Percentiles rank a stretch among this genome's conserved stretches.
Evolutionary conservation across 2,797 vertebrate genomes (phyloP).

Genomic region (Poeciliopsis gracilis): DNA sequence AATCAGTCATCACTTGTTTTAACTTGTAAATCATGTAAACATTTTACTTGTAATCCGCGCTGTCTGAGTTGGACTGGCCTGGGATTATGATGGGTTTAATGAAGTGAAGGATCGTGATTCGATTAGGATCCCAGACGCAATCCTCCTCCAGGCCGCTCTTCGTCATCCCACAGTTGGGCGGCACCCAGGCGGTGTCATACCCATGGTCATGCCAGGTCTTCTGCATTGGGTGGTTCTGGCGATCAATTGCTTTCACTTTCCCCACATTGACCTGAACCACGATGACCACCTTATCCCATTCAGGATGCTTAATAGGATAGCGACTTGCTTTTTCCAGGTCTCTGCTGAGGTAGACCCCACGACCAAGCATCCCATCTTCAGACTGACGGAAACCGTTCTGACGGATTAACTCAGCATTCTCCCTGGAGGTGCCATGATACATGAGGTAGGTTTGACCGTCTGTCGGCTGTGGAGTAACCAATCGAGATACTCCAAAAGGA

Average conservation of each 20-base stretch:
- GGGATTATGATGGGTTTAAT: neutral
- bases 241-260: constrained; percentile 58
- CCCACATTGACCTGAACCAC: constrained; percentile 64
- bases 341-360: constrained; percentile 76
- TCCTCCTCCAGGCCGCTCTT: constrained; percentile 57
- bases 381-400: constrained; percentile 39
- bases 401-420: constrained; percentile 12
- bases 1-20: neutral
- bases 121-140: constrained; percentile 70
- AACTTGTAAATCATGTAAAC: neutral
- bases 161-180: constrained; percentile 61
- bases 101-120: neutral
- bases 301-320: constrained; percentile 37
- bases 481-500: fast-evolving
- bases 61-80: fast-evolving
- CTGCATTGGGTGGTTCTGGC: constrained; percentile 39
- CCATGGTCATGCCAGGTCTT: constrained; percentile 40
- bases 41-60: no score
- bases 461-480: neutral
- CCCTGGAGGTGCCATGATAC: constrained; percentile 71
- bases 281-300: constrained; percentile 47
- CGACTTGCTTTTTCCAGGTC: constrained; percentile 70
- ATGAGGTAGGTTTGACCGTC: constrained; percentile 47
- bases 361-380: constrained; percentile 60
- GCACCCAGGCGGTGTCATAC: constrained; percentile 75